phyloP scores from a whole-genome alignment of 1,140 invertebrate species.

The Cyclargus thomasi region DNA sequence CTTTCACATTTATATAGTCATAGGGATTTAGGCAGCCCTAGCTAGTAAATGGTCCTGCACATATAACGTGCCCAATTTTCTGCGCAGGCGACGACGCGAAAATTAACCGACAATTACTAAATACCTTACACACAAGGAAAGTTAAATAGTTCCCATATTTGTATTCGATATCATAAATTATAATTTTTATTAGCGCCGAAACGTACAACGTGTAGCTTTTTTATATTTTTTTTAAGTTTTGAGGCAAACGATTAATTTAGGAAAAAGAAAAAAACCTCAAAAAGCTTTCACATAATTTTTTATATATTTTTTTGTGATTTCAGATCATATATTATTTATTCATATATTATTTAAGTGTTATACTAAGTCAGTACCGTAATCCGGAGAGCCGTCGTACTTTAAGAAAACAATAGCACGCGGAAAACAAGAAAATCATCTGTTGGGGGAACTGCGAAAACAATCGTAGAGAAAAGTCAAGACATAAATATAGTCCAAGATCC shows the following conservation, averaged over 20 bases:
- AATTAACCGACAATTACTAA: slow-evolving; percentile 4
- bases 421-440: too few relatives aligned
- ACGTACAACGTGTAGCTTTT: background rate
- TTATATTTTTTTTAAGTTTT: background rate
- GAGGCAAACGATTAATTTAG: too few relatives aligned
- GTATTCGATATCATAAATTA: background rate
- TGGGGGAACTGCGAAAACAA: background rate
- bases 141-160: slow-evolving; percentile 14
- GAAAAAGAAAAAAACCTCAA: too few relatives aligned
- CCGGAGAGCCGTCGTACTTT: too few relatives aligned
- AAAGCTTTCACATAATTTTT: too few relatives aligned
- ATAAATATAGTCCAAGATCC: background rate
- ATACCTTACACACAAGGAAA: background rate
- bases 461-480: background rate
- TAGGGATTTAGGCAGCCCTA: background rate
- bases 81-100: background rate
- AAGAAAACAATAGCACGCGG: too few relatives aligned
- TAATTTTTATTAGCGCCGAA: background rate
- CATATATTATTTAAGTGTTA: too few relatives aligned
- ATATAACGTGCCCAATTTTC: slow-evolving; percentile 8
- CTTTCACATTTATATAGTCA: too few relatives aligned
- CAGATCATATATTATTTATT: too few relatives aligned
- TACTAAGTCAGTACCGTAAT: too few relatives aligned
- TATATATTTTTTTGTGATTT: too few relatives aligned
- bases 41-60: background rate